phyloP scores from a whole-genome alignment of 2,888 invertebrate species.

The Pelosia muscerda region DNA sequence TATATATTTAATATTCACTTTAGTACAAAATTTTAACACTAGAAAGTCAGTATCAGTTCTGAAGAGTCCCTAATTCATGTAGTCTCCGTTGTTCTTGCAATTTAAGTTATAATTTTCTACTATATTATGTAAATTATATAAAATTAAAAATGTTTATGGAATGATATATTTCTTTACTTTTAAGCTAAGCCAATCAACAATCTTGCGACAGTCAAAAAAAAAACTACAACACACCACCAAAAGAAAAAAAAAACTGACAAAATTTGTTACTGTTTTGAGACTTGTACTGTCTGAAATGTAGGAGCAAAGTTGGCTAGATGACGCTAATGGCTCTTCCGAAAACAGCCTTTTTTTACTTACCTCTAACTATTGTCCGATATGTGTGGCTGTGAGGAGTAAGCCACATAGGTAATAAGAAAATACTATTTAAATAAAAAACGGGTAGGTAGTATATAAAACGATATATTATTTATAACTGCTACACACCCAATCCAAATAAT shows the following conservation, averaged over 20 bases:
- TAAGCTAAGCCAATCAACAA: too few relatives aligned
- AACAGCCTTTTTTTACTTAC: too few relatives aligned
- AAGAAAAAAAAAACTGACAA: too few relatives aligned
- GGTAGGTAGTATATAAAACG: conserved; percentile 31
- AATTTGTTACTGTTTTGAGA: too few relatives aligned
- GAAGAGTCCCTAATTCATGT: conserved; percentile 51
- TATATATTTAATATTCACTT: not conserved
- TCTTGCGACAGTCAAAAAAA: too few relatives aligned
- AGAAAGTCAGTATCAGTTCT: conserved; percentile 56
- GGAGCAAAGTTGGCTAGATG: too few relatives aligned
- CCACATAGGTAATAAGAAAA: too few relatives aligned
- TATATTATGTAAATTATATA: conserved; percentile 56
- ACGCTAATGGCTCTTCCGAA: too few relatives aligned
- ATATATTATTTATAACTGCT: conserved; percentile 49
- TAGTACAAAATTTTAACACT: conserved; percentile 7
- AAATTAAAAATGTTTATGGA: conserved; percentile 57
- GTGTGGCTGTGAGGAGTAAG: too few relatives aligned
- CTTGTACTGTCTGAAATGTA: too few relatives aligned
- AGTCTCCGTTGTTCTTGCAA: conserved; percentile 41
- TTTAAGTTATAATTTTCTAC: conserved; percentile 53
- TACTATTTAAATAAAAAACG: conserved; percentile 1
- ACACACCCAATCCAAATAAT: conserved; percentile 36
- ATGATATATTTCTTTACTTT: conserved; percentile 32
- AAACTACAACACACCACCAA: too few relatives aligned
- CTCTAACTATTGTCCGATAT: too few relatives aligned